Evolutionary conservation across 2,888 invertebrate genomes (phyloP), one percentile per base, ranked within the genome.

Genomic region (Axea sp.): DNA sequence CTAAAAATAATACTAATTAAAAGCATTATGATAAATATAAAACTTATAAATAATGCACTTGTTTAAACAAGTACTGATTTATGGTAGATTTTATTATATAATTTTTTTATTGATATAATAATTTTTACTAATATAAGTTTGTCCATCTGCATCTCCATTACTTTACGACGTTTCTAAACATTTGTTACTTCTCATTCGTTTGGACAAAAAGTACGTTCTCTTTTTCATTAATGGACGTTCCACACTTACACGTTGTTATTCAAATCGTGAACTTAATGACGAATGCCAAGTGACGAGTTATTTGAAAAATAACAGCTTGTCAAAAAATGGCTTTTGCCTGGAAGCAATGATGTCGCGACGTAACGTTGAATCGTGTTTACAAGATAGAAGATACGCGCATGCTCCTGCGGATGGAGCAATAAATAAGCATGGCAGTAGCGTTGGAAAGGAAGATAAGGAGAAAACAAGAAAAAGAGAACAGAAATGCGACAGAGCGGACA

Each of bases 371-470:
- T 51, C 51, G 49, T 37, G 26, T 35, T 74, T 60, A 24, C 49
- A 64, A 59, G 74, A 59, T 68, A 51, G 59, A 49, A 37, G 62
- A 55, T 35, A 43, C 39, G 11, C 39, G n/a, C 37, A 14, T 30
- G 60, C 65, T 69, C 60, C 64, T 69, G 60, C 62, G 67, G 62
- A 71, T 67, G 75, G 67, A 57, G 71, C 75, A 71, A 75, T 75
- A 75, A 77, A 77, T 77, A 73, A 74, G 60, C 41, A 55, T 26
- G 71, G 69, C 71, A 49, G 65, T 45, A 67, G 71, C 55, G 69
- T 67, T 62, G 67, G 67, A 69, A 57, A 74, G 68, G 59, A 51
- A 65, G 73, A 62, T 64, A 75, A 71, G 68, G 73, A 68, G 49
- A 47, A 62, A 68, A 62, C 26, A 45, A 59, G 59, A 59, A 60